These are phyloP conservation scores for Saccopteryx bilineata DNA, from an alignment of 2,113 vertebrate species.

Conservation along the genomic window DNA sequence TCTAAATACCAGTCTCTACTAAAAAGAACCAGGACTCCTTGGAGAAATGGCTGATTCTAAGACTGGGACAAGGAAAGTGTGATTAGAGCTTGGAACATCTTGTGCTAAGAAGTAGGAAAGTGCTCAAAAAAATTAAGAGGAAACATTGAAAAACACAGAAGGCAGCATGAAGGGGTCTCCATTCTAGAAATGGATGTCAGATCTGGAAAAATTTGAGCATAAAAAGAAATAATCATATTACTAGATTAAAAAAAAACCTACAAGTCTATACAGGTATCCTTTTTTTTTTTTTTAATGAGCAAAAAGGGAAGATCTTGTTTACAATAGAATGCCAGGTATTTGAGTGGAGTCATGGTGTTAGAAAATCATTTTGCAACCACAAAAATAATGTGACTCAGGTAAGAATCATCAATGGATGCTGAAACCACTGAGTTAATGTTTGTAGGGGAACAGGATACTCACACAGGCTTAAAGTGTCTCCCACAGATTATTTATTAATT, in stretches of 20 bases:
- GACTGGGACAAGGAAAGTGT: background rate
- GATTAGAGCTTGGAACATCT: background rate
- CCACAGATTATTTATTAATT: constrained; percentile 23
- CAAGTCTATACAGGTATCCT: background rate
- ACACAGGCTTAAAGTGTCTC: background rate
- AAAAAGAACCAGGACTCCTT: constrained; percentile 6
- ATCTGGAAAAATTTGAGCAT: background rate
- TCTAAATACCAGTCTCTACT: constrained; percentile 21
- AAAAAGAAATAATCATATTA: constrained; percentile 9
- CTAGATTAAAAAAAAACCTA: background rate
- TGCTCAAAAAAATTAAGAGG: background rate
- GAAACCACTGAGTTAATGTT: background rate
- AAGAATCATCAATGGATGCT: background rate
- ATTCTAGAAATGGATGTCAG: background rate
- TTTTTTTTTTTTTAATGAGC: background rate
- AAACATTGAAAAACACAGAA: background rate
- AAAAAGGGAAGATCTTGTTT: constrained; percentile 6
- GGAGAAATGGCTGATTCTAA: constrained; percentile 30
- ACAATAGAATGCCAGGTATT: background rate
- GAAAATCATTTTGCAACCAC: background rate
- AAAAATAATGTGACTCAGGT: constrained; percentile 21
- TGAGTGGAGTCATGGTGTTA: background rate
- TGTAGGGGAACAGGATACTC: background rate
- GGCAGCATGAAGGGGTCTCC: background rate
- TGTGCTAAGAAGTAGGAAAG: background rate